Evolutionary conservation across 2,797 vertebrate genomes (phyloP).

Genomic region (Tamandua tetradactyla): DNA sequence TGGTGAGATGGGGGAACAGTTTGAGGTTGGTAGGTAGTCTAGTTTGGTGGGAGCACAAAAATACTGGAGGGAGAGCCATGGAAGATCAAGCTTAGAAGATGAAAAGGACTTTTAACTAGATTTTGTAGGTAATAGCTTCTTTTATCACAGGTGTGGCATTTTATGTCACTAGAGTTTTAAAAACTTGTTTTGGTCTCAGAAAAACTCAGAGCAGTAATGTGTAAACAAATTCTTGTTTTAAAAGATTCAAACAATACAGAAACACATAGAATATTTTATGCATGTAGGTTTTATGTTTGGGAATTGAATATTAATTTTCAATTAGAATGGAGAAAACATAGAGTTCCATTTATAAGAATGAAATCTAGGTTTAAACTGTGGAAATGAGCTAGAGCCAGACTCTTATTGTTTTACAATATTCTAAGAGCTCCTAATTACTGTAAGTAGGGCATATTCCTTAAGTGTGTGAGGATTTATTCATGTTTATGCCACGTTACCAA

Average conservation of each 20-base stretch:
- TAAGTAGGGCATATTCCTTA: neutral
- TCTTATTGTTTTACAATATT: neutral
- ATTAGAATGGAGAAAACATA: slow-evolving; percentile 27
- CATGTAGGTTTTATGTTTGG: slow-evolving; percentile 9
- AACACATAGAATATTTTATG: neutral
- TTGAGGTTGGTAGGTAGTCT: neutral
- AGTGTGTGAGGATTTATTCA: neutral
- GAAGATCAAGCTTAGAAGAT: neutral
- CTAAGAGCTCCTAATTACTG: neutral
- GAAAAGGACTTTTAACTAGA: slow-evolving; percentile 48
- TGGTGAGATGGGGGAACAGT: neutral
- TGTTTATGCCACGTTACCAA: neutral
- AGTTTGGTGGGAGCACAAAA: neutral
- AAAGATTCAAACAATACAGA: neutral
- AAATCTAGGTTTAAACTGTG: slow-evolving; percentile 26
- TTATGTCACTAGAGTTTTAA: slow-evolving; percentile 29
- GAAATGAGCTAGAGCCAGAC: neutral
- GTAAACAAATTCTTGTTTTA: neutral
- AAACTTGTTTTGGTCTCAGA: neutral
- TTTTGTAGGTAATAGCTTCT: neutral
- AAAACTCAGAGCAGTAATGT: slow-evolving; percentile 5
- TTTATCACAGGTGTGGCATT: neutral
- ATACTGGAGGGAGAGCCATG: neutral
- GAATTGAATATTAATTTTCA: neutral
- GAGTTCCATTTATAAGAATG: slow-evolving; percentile 27